Evolutionary conservation across 2,113 vertebrate genomes (phyloP).

Genomic region (Gymnorhina tibicen): DNA sequence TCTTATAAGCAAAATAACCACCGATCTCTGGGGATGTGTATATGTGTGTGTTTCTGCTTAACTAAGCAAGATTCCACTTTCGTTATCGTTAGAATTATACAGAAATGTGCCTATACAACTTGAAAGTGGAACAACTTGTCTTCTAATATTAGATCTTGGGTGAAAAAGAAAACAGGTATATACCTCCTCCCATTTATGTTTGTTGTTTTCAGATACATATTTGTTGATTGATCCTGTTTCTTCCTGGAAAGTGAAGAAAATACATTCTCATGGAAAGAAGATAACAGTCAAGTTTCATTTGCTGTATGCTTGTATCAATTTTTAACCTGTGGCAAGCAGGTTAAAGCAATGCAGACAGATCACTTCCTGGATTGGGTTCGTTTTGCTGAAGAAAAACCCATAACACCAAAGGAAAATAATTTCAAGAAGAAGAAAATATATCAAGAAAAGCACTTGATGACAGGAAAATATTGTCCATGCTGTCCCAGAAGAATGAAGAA

Average conservation of each 20-base stretch:
- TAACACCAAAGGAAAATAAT: background rate
- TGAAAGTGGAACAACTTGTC: background rate
- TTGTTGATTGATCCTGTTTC: background rate
- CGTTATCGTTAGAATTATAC: background rate
- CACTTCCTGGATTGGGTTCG: background rate
- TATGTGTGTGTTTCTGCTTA: background rate
- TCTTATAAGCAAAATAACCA: background rate
- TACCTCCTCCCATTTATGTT: background rate
- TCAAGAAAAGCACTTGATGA: background rate
- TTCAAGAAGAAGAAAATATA: background rate
- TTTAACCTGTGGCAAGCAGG: background rate
- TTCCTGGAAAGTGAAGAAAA: background rate
- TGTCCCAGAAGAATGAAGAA: background rate
- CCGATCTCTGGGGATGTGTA: background rate
- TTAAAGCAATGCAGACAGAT: background rate
- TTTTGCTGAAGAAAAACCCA: background rate
- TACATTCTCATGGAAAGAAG: background rate
- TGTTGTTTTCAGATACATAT: background rate
- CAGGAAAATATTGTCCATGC: background rate
- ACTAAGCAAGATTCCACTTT: background rate
- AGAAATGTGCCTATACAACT: background rate
- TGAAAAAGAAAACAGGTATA: rapidly evolving
- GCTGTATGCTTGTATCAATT: background rate
- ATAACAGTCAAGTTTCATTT: background rate
- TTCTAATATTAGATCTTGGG: background rate